These are phyloP conservation scores for Tillus elongatus DNA, from an alignment of 2,888 invertebrate species.

Conservation along the genomic window DNA sequence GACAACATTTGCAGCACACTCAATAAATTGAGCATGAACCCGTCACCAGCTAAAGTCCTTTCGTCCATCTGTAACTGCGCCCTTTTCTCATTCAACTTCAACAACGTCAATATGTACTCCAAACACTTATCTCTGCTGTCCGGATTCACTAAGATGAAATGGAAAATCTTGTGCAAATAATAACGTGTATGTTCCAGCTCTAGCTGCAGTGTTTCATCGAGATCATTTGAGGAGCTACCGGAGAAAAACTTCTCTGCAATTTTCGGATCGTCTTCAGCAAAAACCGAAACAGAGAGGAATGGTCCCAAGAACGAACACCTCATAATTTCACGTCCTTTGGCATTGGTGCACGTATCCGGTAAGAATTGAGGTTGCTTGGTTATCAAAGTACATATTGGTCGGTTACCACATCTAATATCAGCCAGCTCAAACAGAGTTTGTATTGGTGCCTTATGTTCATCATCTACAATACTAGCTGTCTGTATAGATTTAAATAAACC, in stretches of 20 bases:
- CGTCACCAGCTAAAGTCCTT: constrained; percentile 79
- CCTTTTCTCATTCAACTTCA: constrained; percentile 76
- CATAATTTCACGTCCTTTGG: constrained; percentile 78
- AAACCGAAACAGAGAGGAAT: constrained; percentile 83
- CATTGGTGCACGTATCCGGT: constrained; percentile 63
- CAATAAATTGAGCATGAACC: constrained; percentile 90
- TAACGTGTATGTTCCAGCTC: constrained; percentile 71
- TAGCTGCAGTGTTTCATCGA: constrained; percentile 63
- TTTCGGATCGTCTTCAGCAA: constrained; percentile 86
- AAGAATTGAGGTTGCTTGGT: constrained; percentile 61
- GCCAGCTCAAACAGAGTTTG: constrained; percentile 62
- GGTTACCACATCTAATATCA: constrained; percentile 63
- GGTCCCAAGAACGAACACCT: constrained; percentile 82
- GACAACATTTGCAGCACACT: constrained; percentile 85
- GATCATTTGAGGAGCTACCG: constrained; percentile 48
- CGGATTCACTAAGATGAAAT: constrained; percentile 72
- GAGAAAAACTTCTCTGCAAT: constrained; percentile 69
- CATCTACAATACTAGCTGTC: constrained; percentile 59
- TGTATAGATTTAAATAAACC: constrained; percentile 60
- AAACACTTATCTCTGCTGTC: constrained; percentile 72
- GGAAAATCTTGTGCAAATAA: constrained; percentile 71
- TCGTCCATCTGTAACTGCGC: constrained; percentile 88
- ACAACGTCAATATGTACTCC: constrained; percentile 65
- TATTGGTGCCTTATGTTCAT: constrained; percentile 53
- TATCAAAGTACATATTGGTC: constrained; percentile 68